Conservation (phyloP, 1,140 invertebrate species). For the Drosophila orena region DNA sequence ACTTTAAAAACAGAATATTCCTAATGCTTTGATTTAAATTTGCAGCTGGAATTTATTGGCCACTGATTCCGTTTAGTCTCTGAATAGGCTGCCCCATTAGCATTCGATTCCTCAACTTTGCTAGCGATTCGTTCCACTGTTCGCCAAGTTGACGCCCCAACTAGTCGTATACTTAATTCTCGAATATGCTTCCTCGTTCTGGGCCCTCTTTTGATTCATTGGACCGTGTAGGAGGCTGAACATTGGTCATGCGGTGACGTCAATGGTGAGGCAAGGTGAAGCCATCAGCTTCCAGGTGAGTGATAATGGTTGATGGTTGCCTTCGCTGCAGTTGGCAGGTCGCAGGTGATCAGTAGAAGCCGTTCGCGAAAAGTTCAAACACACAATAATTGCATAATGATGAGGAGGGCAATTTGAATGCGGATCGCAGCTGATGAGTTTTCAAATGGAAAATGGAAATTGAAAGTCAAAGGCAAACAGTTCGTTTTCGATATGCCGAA, state of each 20-base stretch:
- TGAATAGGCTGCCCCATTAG: background rate
- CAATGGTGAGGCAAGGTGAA: conserved; percentile 35
- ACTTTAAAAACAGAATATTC: background rate
- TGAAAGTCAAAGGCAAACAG: conserved; percentile 70
- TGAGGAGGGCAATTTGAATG: conserved; percentile 18
- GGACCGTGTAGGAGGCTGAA: conserved; percentile 21
- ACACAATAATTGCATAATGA: conserved; percentile 47
- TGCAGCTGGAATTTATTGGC: background rate
- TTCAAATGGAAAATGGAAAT: conserved; percentile 69
- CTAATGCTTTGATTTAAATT: no score
- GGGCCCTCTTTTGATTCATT: conserved; percentile 1
- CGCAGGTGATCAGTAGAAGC: conserved; percentile 24
- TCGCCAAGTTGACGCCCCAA: conserved; percentile 2
- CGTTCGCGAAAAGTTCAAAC: conserved; percentile 28
- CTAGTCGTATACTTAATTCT: conserved; percentile 32
- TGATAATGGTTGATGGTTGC: conserved; percentile 11
- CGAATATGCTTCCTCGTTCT: conserved; percentile 68
- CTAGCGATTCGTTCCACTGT: conserved; percentile 35
- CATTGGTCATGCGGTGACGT: conserved; percentile 32
- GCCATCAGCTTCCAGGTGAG: conserved; percentile 29
- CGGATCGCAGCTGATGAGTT: conserved; percentile 51
- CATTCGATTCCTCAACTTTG: background rate
- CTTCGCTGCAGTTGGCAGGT: conserved; percentile 24
- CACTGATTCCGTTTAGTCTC: background rate
- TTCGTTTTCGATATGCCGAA: conserved; percentile 35